Base-by-base conservation (phyloP, 2,888 invertebrate species). In the Candidula unifasciata region DNA sequence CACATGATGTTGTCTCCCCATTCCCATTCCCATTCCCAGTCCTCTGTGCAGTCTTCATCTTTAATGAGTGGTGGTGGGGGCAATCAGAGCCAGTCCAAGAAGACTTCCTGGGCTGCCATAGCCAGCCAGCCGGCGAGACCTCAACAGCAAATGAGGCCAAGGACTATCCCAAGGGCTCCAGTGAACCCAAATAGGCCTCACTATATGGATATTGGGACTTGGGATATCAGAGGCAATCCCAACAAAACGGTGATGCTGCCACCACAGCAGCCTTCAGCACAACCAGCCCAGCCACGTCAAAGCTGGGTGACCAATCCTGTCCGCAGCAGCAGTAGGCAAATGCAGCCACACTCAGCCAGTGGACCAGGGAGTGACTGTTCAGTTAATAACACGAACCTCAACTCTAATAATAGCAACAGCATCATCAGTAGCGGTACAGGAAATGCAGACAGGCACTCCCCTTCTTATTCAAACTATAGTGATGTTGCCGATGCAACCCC, bases 41-140 rank as follows among this genome's bases (percentile, higher is more conserved):
- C 81, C 35, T 37, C 83, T n/a, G 77, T 78, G 35, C 76, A 69
- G 57, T 57, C 81, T 52, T 37, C 83, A 52, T 60, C 80, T 3
- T 30, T 71, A 6, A 68, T 77, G 82, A 69, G 44, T 54, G 79
- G 79, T 52, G n/a, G 64, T 64, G 77, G 77, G 1, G 44, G 71
- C 10, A 37, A 37, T 44, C 89, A 89, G 33, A 89, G 90, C 80
- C 91, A 90, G 90, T 96, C 96, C 90, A 97, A 97, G 94, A 97
- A 97, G 95, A 96, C 97, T 94, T 97, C 98, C 88, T 99, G 98
- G 98, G 99, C 99, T 60, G 97, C 97, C 83, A 97, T 98, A 90
- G 98, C 98, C 87, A 97, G 97, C 92, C 98, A 98, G 93, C 98
- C 98, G 85, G 98, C 98, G 0, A 89, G 92, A 54, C 92, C 92